Base-by-base conservation (phyloP, 2,113 vertebrate species). In the Trematocara stigmaticum region DNA sequence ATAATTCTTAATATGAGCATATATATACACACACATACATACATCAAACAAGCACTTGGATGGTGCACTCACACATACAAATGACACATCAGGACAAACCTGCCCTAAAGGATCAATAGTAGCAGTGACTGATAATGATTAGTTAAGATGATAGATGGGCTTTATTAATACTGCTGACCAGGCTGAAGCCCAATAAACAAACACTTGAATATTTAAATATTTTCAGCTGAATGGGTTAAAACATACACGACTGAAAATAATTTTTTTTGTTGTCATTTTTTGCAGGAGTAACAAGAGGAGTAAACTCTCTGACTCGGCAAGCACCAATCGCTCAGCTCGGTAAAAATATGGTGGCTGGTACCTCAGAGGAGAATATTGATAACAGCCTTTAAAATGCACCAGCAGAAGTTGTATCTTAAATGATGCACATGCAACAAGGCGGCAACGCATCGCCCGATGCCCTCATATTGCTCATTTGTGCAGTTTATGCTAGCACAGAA, bases 1-100 rank as follows among this genome's bases (percentile, higher is more conserved):
- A 83, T 61, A 88, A 92, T 88, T 94, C 87, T 93, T 90, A 90
- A 89, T 87, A 94, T 91, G 82, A 82, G 78, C 86, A 81, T 42
- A 91, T 87, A 90, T 87, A 90, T 51, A 90, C 2, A 90, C 79
- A 89, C 8, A 90, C 69, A 88, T 4, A 90, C 82, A 78, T 3
- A 86, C 31, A 88, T 6, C 81, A 64, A 84, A 85, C 69, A 55
- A 79, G 45, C 89, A 87, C 88, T 81, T 79, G 42, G 51, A 86
- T 40, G 79, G 57, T 79, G 76, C 89, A 83, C 84, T 56, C 89
- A 76, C 61, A 88, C 90, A 40, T n/a, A 91, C 79, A 82, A 59
- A 91, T 76, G 85, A 89, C 81, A 82, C 81, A 82, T 90, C 40
- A 78, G 87, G 79, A 83, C 84, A 89, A 86, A 91, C 59, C 85